Conservation (phyloP, 2,113 vertebrate genomes). For the Synchiropus splendidus region DNA sequence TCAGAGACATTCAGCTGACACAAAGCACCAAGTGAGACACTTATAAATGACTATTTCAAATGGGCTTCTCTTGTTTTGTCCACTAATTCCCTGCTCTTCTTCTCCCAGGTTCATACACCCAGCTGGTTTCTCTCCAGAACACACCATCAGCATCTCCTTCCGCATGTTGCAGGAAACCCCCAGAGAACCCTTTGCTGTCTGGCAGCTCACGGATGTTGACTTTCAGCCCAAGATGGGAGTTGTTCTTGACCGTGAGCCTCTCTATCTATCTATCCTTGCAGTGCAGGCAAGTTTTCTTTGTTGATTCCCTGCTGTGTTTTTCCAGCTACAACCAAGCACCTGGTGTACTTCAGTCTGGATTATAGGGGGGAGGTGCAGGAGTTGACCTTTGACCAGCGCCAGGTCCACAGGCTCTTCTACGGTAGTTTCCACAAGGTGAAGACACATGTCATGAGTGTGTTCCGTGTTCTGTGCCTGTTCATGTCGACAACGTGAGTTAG, state of each 20-base stretch:
- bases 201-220: conserved; percentile 83
- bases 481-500: no score
- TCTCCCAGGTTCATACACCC: conserved; percentile 72
- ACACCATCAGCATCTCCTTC: conserved; percentile 76
- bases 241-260: conserved; percentile 79
- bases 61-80: neutral
- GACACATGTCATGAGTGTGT: neutral
- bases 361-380: conserved; percentile 79
- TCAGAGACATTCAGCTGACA: conserved; percentile 78
- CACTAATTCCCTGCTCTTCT: neutral
- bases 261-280: neutral
- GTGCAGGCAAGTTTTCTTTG: no score
- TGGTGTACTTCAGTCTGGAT: conserved; percentile 86
- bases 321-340: conserved; percentile 72
- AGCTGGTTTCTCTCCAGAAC: conserved; percentile 71
- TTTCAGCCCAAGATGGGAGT: conserved; percentile 85
- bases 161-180: conserved; percentile 79
- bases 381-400: conserved; percentile 79
- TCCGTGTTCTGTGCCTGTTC: no score
- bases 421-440: conserved; percentile 93
- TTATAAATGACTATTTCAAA: no score
- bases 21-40: conserved; percentile 73
- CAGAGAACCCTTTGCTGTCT: conserved; percentile 78
- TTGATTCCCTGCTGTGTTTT: no score
- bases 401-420: conserved; percentile 86